Conservation (phyloP, 2,888 invertebrate genomes). For the Chloroclystis v-ata region DNA sequence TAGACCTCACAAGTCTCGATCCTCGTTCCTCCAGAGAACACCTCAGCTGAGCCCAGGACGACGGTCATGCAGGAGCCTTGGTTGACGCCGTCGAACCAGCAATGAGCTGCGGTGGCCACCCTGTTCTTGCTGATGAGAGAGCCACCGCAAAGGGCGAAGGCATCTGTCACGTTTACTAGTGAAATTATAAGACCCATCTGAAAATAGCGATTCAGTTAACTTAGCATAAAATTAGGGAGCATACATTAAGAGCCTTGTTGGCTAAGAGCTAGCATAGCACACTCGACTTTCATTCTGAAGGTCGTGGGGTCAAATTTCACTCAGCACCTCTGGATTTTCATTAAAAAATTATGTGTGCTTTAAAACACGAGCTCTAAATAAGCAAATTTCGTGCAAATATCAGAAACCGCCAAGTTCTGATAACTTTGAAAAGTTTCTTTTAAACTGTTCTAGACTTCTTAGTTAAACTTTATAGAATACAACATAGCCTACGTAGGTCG, state of each 20-base stretch:
- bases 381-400: too few species aligned
- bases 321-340: too few species aligned
- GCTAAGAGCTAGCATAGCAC: too few species aligned
- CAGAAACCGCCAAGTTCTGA: too few species aligned
- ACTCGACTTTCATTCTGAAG: too few species aligned
- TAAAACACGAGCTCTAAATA: too few species aligned
- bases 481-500: too few species aligned
- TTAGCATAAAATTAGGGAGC: too few species aligned
- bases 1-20: slow-evolving; percentile 31
- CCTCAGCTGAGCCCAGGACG: slow-evolving; percentile 41
- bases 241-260: too few species aligned
- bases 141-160: slow-evolving; percentile 41
- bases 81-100: slow-evolving; percentile 43
- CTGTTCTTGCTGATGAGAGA: slow-evolving; percentile 32
- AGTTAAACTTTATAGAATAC: neutral
- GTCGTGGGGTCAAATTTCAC: too few species aligned
- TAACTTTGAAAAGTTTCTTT: too few species aligned
- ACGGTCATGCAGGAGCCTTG: slow-evolving; percentile 40
- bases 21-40: slow-evolving; percentile 47
- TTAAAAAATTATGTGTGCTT: too few species aligned
- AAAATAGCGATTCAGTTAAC: slow-evolving; percentile 1
- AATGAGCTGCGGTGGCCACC: slow-evolving; percentile 43
- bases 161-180: slow-evolving; percentile 16
- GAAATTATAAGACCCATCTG: slow-evolving; percentile 33
- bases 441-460: neutral